Conservation (phyloP, 2,888 invertebrate species). For the Napeogenes inachia region DNA sequence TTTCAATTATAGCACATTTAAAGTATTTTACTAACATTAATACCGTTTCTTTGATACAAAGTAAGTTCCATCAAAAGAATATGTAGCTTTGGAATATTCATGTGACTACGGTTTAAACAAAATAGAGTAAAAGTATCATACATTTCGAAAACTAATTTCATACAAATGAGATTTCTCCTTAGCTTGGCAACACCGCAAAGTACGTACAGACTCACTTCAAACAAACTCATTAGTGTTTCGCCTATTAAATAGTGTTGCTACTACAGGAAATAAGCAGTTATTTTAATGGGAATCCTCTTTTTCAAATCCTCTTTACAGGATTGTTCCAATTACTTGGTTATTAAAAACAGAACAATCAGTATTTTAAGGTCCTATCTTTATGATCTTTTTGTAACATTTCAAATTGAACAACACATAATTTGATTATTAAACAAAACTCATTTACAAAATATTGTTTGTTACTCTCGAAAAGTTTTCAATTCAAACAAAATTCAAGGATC, state of each 20-base stretch:
- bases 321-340: conserved; percentile 17
- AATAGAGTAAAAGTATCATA: conserved; percentile 25
- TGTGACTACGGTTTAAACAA: conserved; percentile 15
- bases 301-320: conserved; percentile 13
- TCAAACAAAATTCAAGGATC: conserved; percentile 7
- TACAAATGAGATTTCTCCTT: conserved; percentile 35
- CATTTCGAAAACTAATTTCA: conserved; percentile 35
- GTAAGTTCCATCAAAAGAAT: conserved; percentile 17
- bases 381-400: conserved; percentile 1
- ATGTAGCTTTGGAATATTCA: conserved; percentile 16
- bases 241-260: conserved; percentile 33
- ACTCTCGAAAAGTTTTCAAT: conserved; percentile 4
- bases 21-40: conserved; percentile 12
- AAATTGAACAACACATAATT: conserved; percentile 6
- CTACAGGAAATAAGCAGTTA: conserved; percentile 23
- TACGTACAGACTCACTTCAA: conserved; percentile 33
- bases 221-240: conserved; percentile 36
- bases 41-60: conserved; percentile 21
- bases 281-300: conserved; percentile 21
- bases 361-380: background rate
- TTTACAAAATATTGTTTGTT: conserved; percentile 8
- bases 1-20: conserved; percentile 1
- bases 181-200: conserved; percentile 30
- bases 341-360: conserved; percentile 8
- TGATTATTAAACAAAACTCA: conserved; percentile 8